Evolutionary conservation across 1,140 invertebrate species (phyloP), one percentile per base, ranked within the genome.

Genomic region (Cecropterus lyciades): DNA sequence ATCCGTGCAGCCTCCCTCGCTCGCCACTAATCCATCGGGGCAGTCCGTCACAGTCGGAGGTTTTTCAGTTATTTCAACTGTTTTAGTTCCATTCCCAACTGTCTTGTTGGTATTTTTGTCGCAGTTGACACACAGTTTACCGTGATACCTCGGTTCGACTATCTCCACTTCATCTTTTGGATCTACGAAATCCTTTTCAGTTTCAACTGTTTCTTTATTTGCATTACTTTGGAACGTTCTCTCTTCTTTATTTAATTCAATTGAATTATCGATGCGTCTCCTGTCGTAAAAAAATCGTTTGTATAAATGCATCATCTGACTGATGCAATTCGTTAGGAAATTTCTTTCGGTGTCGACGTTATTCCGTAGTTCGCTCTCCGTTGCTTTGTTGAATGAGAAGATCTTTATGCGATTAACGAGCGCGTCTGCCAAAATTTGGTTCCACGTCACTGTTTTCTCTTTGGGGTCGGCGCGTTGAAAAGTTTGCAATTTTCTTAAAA

Each of bases 401-500:
- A 80, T 57, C 53, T 76, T 79, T 49, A 82, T 75, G 64, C 73
- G 79, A 49, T 87, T 83, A 45, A 87, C 77, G 53, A 85, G 73
- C 48, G 84, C 69, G 57, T 86, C 77, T 5, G 85, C 85, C 30
- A 88, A 62, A 48, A 87, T 78, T 52, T 88, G 82, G 71, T 80
- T 88, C 85, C 85, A 88, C 55, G 79, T 72, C 17, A 66, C 56
- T 33, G 73, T 62, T 69, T 79, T 75, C 27, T 73, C 57, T 45
- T 75, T 75, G 27, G 73, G 52, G 10, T 79, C 69, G 66, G 77
- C 75, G 14, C 20, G 43, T 15, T 56, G 30, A 37, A 76, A 70
- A 71, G 72, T 80, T 67, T 80, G 79, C 60, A 84, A 75, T 77
- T 86, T 87, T 49, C 80, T 80, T 72, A 87, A 74, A 55, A 82